Conservation (phyloP, 2,888 invertebrate genomes). For the Metopia argyrocephala region DNA sequence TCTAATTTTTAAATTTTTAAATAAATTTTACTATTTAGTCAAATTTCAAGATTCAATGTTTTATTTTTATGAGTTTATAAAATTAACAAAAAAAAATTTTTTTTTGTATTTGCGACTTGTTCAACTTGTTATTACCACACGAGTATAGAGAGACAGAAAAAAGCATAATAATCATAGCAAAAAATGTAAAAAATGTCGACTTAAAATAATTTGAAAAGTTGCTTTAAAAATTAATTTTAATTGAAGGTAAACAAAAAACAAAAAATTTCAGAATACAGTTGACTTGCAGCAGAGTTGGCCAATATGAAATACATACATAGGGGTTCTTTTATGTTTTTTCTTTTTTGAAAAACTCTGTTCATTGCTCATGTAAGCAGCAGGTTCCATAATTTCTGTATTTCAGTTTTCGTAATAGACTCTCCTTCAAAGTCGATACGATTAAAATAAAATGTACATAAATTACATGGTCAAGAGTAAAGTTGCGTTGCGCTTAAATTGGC, state of each 20-base stretch:
- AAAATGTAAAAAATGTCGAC: not conserved
- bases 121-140: slow-evolving; percentile 20
- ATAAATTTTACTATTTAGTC: slow-evolving; percentile 10
- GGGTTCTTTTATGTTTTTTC: too few species aligned
- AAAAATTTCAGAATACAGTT: too few species aligned
- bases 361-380: too few species aligned
- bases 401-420: not conserved
- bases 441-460: too few species aligned
- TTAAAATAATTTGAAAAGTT: slow-evolving; percentile 24
- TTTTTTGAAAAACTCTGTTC: too few species aligned
- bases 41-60: slow-evolving; percentile 1
- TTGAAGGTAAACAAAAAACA: too few species aligned
- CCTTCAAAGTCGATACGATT: too few species aligned
- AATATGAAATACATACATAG: too few species aligned
- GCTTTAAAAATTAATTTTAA: slow-evolving; percentile 2
- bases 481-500: too few species aligned
- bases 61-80: too few species aligned
- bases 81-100: not conserved
- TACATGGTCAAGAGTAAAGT: too few species aligned
- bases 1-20: not conserved
- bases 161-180: not conserved
- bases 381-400: not conserved
- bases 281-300: too few species aligned
- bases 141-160: not conserved
- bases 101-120: slow-evolving; percentile 16